These are phyloP conservation scores for Chorisops tibialis DNA, from an alignment of 2,888 invertebrate species.

Conservation along the genomic window DNA sequence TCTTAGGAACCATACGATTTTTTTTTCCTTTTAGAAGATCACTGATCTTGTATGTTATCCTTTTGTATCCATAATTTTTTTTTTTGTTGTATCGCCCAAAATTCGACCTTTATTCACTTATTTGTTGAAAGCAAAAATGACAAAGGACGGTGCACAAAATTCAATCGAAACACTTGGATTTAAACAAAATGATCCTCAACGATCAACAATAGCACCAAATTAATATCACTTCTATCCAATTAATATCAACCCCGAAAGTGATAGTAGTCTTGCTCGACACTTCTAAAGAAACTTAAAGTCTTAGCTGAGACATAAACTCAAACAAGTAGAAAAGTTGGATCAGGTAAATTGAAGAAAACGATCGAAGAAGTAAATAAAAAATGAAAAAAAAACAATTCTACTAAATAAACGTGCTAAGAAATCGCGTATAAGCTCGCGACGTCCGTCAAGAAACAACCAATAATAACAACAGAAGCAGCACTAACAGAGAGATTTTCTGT, in stretches of 20 bases:
- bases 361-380: slow-evolving; percentile 7
- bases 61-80: too few species aligned
- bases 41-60: not conserved
- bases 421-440: slow-evolving; percentile 9
- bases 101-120: too few species aligned
- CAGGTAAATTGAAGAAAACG: not conserved
- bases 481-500: slow-evolving; percentile 2
- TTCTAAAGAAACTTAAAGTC: slow-evolving; percentile 15
- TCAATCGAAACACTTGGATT: too few species aligned
- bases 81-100: too few species aligned
- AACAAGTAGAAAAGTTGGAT: slow-evolving; percentile 16
- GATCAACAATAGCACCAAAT: too few species aligned
- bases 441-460: slow-evolving; percentile 20
- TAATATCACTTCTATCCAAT: too few species aligned
- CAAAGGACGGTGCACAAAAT: too few species aligned
- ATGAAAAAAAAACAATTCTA: too few species aligned
- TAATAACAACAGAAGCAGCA: slow-evolving; percentile 10
- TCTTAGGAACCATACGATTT: slow-evolving; percentile 6
- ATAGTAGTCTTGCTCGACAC: slow-evolving; percentile 22
- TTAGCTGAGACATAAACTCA: not conserved
- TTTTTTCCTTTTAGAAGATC: not conserved
- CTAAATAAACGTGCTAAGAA: slow-evolving; percentile 3
- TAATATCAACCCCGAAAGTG: slow-evolving; percentile 15
- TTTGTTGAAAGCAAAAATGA: too few species aligned
- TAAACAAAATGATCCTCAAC: too few species aligned